These are phyloP conservation scores for Anguilla pacifica DNA, from an alignment of 2,797 vertebrate species.

Conservation along the genomic window DNA sequence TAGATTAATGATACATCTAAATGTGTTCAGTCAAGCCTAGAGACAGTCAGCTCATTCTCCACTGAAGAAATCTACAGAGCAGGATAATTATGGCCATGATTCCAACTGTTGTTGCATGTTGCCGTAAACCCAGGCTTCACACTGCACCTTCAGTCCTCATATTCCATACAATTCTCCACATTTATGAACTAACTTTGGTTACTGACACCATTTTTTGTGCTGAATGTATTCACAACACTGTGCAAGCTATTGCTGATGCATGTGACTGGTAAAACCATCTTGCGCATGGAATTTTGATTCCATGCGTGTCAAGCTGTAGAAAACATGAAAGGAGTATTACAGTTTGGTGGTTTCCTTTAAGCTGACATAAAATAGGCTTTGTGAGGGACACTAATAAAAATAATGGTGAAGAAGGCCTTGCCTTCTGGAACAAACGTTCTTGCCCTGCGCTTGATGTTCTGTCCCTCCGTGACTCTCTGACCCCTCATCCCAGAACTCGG, in stretches of 20 bases:
- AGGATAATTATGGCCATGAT: neutral
- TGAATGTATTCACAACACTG: neutral
- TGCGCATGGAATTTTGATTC: neutral
- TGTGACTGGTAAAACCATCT: neutral
- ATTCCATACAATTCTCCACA: neutral
- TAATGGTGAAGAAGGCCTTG: neutral
- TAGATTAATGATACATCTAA: neutral
- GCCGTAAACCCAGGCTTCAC: neutral
- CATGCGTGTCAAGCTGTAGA: neutral
- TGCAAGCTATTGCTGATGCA: neutral
- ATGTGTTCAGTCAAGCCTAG: neutral
- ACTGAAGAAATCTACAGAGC: neutral
- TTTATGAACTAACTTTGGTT: neutral
- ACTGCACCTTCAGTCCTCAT: neutral
- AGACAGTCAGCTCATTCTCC: neutral
- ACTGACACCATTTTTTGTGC: neutral
- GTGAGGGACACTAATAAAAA: slow-evolving; percentile 3
- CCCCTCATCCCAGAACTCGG: slow-evolving; percentile 18
- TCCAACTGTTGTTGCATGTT: neutral
- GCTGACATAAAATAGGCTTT: slow-evolving; percentile 22
- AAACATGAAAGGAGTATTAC: neutral
- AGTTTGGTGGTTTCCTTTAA: neutral
- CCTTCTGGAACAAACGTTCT: slow-evolving; percentile 24
- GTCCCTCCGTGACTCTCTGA: slow-evolving; percentile 24
- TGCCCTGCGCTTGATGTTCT: slow-evolving; percentile 15